These are phyloP conservation scores for Baccha elongata DNA, from an alignment of 2,888 invertebrate species.

Conservation along the genomic window DNA sequence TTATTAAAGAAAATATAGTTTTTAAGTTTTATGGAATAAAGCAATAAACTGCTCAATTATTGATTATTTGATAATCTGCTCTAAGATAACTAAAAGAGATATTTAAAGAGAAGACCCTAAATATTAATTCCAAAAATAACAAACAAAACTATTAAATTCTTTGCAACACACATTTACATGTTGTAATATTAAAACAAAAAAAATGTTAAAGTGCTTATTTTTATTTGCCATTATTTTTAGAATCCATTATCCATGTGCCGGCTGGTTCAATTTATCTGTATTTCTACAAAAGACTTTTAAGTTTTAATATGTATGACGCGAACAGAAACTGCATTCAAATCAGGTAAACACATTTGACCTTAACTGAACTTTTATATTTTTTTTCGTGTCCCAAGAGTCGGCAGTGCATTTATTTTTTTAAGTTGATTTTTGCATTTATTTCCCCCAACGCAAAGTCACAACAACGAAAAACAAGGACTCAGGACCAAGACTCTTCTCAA, in stretches of 20 bases:
- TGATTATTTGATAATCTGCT: too few species aligned
- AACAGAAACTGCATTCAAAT: slow-evolving; percentile 46
- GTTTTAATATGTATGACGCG: slow-evolving; percentile 12
- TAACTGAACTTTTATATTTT: slow-evolving; percentile 35
- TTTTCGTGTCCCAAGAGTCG: neutral
- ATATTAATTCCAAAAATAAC: slow-evolving; percentile 29
- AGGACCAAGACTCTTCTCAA: neutral
- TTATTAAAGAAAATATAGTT: too few species aligned
- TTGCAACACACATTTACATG: slow-evolving; percentile 6
- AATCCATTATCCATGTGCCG: slow-evolving; percentile 50
- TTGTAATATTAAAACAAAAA: slow-evolving; percentile 16
- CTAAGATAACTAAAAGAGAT: too few species aligned
- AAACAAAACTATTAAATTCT: slow-evolving; percentile 16
- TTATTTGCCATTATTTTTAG: slow-evolving; percentile 34
- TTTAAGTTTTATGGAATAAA: too few species aligned
- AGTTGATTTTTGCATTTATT: slow-evolving; percentile 37
- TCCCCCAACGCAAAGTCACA: neutral
- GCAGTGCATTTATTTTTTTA: neutral
- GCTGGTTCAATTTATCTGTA: slow-evolving; percentile 4
- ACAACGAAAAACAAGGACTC: slow-evolving; percentile 1
- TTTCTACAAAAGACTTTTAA: neutral
- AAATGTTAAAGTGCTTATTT: slow-evolving; percentile 42
- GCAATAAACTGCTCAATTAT: too few species aligned
- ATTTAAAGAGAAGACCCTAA: neutral
- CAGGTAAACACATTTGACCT: slow-evolving; percentile 68